Evolutionary conservation across 2,888 invertebrate species (phyloP), one percentile per base, ranked within the genome.

Genomic region (Strigamia transsilvanica): DNA sequence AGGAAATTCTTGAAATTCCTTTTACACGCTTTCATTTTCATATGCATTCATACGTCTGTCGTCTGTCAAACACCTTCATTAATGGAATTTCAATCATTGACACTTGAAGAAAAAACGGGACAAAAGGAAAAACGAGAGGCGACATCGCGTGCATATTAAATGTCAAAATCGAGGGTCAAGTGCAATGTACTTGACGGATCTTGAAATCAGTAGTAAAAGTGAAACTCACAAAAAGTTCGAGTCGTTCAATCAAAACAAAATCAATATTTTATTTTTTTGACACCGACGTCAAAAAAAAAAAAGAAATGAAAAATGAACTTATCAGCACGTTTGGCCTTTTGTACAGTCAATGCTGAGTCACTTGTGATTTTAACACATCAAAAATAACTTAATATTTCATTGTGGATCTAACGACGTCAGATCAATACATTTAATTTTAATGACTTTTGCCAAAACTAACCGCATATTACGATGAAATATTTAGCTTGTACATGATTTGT

Each of bases 1-100:
- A 7, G 27, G 27, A 15, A 23, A 66, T 66, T 66, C 66, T 66
- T 66, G 66, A 66, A 66, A 66, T 66, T 66, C 66, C 27, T 66
- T 66, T 66, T 27, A 23, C 23, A 66, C 66, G 23, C 66, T 23
- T 27, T 66, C 66, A 66, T 66, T 66, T 27, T 27, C 66, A 10
- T 27, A 27, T 66, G 66, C 66, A 66, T 66, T 66, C 66, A 66
- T 66, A 66, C 66, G 66, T 66, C 66, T 66, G 66, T 66, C 66
- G 27, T 27, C 66, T 66, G 66, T 66, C 66, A 66, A 66, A 66
- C 66, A 15, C 66, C 27, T 66, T 66, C 66, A 66, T 66, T 66
- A 66, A 66, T 66, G 66, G 66, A 66, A 66, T 66, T 66, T 66
- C 66, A 66, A 66, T 66, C 66, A 66, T 23, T 66, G 66, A 66